A percentile compares a stretch with the other conserved stretches of the same genome.
phyloP scores from a whole-genome alignment of 2,797 vertebrate species.

The Synaphobranchus kaupii region DNA sequence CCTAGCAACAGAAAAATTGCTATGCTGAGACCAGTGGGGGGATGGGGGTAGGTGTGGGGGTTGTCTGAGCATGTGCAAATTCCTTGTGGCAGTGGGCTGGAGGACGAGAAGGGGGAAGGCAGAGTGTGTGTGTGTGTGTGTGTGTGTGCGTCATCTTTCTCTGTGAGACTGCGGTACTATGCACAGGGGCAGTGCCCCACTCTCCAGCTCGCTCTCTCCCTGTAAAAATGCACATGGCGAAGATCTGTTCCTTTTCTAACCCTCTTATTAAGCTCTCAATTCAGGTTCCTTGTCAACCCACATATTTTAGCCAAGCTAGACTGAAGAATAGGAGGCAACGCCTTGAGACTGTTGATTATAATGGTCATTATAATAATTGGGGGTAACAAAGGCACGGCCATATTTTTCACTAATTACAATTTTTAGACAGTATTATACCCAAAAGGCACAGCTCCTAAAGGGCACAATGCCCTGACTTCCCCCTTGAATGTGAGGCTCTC shows the following conservation, averaged over 20 bases:
- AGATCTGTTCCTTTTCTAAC: not conserved
- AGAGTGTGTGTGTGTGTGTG: not conserved
- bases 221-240: not conserved
- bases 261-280: not conserved
- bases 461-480: not conserved
- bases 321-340: not conserved
- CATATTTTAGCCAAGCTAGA: not conserved
- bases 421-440: not conserved
- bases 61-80: not conserved
- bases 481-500: not conserved
- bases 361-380: not conserved
- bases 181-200: not conserved
- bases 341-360: not conserved
- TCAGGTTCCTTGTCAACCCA: not conserved
- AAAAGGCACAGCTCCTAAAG: too few relatives aligned
- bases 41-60: not conserved
- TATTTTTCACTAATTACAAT: not conserved
- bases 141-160: not conserved
- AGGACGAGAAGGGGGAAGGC: not conserved
- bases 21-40: slow-evolving; percentile 1
- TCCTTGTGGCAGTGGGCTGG: not conserved
- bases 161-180: not conserved
- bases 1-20: slow-evolving; percentile 26
- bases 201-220: not conserved
- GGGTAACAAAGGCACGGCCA: not conserved